Conservation (phyloP, 2,797 vertebrate species). For the Catharus ustulatus region DNA sequence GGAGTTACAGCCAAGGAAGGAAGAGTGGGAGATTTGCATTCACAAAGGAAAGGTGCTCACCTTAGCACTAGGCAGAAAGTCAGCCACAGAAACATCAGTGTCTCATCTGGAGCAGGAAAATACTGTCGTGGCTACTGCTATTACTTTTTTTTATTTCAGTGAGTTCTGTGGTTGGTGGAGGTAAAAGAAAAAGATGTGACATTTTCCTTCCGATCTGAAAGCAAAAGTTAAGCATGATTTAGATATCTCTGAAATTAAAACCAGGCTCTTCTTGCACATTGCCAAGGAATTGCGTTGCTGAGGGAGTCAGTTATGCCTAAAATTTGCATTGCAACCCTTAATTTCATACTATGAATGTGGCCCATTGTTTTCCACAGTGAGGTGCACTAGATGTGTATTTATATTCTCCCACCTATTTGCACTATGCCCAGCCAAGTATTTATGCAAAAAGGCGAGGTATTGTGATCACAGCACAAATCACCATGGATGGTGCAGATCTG, state of each 20-base stretch:
- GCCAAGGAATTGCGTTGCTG: background rate
- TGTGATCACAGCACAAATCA: background rate
- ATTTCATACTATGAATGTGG: background rate
- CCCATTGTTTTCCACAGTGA: background rate
- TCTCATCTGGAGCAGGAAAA: background rate
- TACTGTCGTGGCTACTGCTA: background rate
- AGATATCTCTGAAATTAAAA: slow-evolving; percentile 2
- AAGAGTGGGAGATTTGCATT: background rate
- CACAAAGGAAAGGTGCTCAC: background rate
- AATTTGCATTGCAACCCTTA: background rate
- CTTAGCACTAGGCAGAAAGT: background rate
- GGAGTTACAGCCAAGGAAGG: background rate
- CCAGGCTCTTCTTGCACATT: background rate
- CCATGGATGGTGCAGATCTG: background rate
- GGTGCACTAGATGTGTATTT: background rate
- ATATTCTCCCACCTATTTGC: background rate
- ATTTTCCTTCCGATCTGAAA: background rate
- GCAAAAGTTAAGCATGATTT: background rate
- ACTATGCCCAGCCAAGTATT: background rate
- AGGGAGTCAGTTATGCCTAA: background rate
- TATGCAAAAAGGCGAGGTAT: background rate
- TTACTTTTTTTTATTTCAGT: background rate
- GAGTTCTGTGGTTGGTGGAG: background rate
- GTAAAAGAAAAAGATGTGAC: background rate
- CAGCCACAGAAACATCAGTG: background rate